Conservation (phyloP, 2,888 invertebrate genomes). For the Mimachlamys varia region DNA sequence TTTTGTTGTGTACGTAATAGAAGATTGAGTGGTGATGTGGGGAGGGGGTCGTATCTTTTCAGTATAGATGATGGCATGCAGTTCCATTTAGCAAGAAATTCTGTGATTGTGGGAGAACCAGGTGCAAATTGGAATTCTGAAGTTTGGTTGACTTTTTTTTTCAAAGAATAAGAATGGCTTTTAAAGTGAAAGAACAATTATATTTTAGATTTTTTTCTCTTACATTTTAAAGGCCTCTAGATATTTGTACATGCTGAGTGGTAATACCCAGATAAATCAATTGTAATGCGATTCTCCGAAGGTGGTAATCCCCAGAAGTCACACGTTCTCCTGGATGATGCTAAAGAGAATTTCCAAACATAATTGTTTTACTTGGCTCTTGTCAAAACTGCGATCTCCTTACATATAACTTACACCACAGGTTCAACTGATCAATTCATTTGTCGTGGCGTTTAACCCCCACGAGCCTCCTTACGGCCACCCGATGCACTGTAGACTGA, state of each 20-base stretch:
- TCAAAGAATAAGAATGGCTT: no score
- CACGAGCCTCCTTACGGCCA: constrained; percentile 8
- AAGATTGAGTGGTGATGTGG: no score
- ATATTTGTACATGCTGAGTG: not conserved
- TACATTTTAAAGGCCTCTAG: not conserved
- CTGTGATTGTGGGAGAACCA: no score
- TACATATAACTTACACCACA: constrained; percentile 34
- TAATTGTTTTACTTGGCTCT: constrained; percentile 1
- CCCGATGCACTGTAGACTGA: not conserved
- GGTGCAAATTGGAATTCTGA: no score
- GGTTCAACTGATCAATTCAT: not conserved
- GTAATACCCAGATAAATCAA: not conserved
- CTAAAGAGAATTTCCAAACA: not conserved
- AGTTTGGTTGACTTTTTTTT: no score
- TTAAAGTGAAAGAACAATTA: no score
- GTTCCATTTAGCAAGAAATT: no score
- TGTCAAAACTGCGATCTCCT: not conserved
- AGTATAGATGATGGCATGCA: no score
- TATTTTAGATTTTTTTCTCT: no score
- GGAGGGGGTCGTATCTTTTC: no score
- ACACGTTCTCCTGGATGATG: not conserved
- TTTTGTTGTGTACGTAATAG: no score
- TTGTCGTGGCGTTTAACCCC: not conserved
- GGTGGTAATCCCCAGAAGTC: not conserved
- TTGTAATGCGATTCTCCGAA: not conserved